Evolutionary conservation across 2,113 vertebrate species (phyloP), one percentile per base, ranked within the genome.

Genomic region (Protobothrops mucrosquamatus): DNA sequence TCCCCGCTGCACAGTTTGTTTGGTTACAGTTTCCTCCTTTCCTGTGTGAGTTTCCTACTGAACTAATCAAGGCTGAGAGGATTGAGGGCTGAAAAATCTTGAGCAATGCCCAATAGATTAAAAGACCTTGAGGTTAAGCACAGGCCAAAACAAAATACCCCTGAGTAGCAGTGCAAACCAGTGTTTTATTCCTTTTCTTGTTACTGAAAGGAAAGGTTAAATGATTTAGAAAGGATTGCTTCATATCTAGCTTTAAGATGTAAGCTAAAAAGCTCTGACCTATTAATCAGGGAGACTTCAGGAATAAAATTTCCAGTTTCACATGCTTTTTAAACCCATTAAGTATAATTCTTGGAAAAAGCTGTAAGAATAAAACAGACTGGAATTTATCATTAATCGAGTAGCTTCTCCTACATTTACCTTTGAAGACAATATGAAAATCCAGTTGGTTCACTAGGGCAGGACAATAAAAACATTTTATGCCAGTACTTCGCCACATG

Each of bases 171-270:
- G 11, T 54, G 9, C n/a, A 88, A 88, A 69, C 46, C 86, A 69
- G 20, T 69, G 48, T 54, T 54, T 92, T 55, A 88, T 54, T 74
- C 54, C 86, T 26, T 23, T 61, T 88, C 57, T 39, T n/a, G 26
- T 69, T 64, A 34, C 55, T 92, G 8, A 94, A 92, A 97, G 90
- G 92, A 95, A 95, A 93, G 93, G 94, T 95, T 96, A 93, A 96
- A 87, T 74, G 87, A 74, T 88, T 92, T 54, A 93, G 85, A 95
- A 96, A 96, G 92, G 39, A 46, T 34, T 89, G 85, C 95, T 96
- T 94, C 86, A 90, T 94, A 89, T 92, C 94, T 29, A 15, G 29
- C 91, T 95, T 95, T 92, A 94, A 93, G 4, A 85, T 74, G 91
- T 74, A 92, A 51, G 87, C 26, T 6, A 87, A 93, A 93, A 93